Evolutionary conservation across 2,888 invertebrate species (phyloP).

Genomic region (Thelaira solivaga): DNA sequence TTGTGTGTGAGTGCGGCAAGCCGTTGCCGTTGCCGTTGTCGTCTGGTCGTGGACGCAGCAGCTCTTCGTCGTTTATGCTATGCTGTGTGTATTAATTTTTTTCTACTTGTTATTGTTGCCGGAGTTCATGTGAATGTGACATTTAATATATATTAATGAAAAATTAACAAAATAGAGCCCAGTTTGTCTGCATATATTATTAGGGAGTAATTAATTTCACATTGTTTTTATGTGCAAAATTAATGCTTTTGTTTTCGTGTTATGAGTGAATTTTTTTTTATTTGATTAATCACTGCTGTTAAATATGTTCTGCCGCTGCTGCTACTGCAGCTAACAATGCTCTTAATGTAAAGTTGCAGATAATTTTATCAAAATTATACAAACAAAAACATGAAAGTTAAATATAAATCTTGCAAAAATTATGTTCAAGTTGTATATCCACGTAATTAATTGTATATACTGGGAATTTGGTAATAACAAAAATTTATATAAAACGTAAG

Average conservation of each 20-base stretch:
- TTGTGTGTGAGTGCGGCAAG: not conserved
- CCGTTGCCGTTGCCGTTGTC: conserved; percentile 17
- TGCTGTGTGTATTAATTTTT: too few species aligned
- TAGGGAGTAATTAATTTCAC: conserved; percentile 24
- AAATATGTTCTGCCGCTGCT: too few species aligned
- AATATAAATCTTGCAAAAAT: not conserved
- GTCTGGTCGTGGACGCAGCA: conserved; percentile 1
- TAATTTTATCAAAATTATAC: not conserved
- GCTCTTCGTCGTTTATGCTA: not conserved
- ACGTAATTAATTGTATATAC: not conserved
- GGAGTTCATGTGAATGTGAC: conserved; percentile 63
- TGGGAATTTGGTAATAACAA: too few species aligned
- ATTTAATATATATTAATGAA: conserved; percentile 51
- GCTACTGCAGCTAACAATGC: too few species aligned
- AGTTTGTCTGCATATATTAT: conserved; percentile 24
- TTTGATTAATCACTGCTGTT: too few species aligned
- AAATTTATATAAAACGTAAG: not conserved
- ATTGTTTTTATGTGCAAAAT: not conserved
- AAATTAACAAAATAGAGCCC: conserved; percentile 33
- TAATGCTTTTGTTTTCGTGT: not conserved
- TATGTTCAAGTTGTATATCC: not conserved
- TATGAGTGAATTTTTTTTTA: too few species aligned
- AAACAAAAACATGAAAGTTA: not conserved
- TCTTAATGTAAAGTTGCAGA: not conserved
- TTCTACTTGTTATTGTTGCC: not conserved